These are phyloP conservation scores for Notothenia rossii DNA, from an alignment of 2,113 vertebrate species.

Conservation along the genomic window DNA sequence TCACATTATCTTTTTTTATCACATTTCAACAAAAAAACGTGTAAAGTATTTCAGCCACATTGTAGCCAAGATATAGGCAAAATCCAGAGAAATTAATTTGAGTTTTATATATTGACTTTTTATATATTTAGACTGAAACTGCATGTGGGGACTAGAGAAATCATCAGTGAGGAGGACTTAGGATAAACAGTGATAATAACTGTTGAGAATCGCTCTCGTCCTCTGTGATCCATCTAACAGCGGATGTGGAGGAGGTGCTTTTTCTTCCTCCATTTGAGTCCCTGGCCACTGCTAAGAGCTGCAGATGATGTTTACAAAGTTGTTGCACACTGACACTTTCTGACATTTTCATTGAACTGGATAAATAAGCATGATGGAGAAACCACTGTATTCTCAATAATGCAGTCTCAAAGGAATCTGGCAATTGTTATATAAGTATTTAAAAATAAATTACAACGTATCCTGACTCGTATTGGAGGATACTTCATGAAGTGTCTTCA, in stretches of 20 bases:
- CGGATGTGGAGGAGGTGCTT: slow-evolving; percentile 1
- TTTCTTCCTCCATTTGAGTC: not conserved
- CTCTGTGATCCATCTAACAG: not conserved
- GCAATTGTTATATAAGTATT: not conserved
- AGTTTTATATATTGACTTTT: not conserved
- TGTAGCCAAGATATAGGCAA: slow-evolving; percentile 2
- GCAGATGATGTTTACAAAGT: slow-evolving; percentile 13
- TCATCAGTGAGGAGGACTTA: not conserved
- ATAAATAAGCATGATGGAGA: not conserved
- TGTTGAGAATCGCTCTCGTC: not conserved
- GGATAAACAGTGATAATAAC: not conserved
- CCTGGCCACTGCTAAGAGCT: slow-evolving; percentile 2
- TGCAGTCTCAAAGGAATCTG: not conserved
- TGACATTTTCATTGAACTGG: not conserved
- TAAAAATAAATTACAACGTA: not conserved
- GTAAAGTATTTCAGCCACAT: slow-evolving; percentile 19
- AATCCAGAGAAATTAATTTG: slow-evolving; percentile 12
- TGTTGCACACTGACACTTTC: not conserved
- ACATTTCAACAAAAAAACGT: slow-evolving; percentile 16
- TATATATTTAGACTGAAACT: slow-evolving; percentile 1
- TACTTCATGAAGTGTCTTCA: not conserved
- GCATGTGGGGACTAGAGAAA: not conserved
- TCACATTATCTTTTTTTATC: slow-evolving; percentile 6
- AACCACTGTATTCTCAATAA: not conserved
- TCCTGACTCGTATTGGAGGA: not conserved